A percentile compares a stretch with the other conserved stretches of the same genome.
Conservation (phyloP, 1,140 invertebrate genomes). For the Caenorhabditis elegans region DNA sequence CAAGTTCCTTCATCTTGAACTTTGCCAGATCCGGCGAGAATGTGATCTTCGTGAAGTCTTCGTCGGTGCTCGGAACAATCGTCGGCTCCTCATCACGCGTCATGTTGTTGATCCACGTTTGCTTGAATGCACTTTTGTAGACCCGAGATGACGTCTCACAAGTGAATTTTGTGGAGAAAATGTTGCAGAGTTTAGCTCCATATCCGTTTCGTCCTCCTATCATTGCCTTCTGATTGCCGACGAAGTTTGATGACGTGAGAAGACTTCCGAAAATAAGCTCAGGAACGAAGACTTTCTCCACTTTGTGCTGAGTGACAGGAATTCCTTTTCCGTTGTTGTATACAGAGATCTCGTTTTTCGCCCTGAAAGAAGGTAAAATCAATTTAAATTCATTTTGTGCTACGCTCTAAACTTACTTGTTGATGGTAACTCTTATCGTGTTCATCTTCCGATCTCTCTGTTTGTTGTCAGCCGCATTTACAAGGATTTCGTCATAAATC, state of each 20-base stretch:
- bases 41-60: constrained; percentile 90
- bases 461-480: constrained; percentile 99
- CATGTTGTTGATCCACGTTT: constrained; percentile 96
- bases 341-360: constrained; percentile 86
- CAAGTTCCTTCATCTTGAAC: constrained; percentile 91
- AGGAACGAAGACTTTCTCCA: constrained; percentile 97
- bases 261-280: constrained; percentile 99
- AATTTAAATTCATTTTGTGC: too few species aligned
- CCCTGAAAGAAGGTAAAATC: constrained; percentile 71
- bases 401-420: constrained; percentile 74
- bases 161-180: constrained; percentile 93
- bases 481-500: constrained; percentile 98
- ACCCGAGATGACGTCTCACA: constrained; percentile 90
- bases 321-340: constrained; percentile 99
- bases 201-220: constrained; percentile 97
- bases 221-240: constrained; percentile 92
- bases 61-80: constrained; percentile 74
- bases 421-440: constrained; percentile 92
- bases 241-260: constrained; percentile 96
- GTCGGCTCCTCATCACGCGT: constrained; percentile 83
- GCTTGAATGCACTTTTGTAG: constrained; percentile 83
- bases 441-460: constrained; percentile 92
- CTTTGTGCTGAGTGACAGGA: constrained; percentile 93
- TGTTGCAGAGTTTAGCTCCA: constrained; percentile 98
- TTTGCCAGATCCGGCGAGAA: constrained; percentile 92